These are phyloP conservation scores for Drosophila pseudoobscura DNA, from an alignment of 1,140 invertebrate genomes.

Conservation along the genomic window DNA sequence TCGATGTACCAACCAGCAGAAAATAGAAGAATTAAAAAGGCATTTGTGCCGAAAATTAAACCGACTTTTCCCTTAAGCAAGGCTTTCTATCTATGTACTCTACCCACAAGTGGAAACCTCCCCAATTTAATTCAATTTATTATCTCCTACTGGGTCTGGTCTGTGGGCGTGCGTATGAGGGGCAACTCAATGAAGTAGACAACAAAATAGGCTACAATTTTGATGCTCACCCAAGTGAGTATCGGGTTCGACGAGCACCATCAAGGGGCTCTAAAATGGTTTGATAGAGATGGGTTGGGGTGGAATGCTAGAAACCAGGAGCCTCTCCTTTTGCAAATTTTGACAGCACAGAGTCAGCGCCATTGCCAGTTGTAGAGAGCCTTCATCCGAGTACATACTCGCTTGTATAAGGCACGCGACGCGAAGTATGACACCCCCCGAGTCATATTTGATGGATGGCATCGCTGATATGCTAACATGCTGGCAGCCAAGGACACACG, in stretches of 20 bases:
- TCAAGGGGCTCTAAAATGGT: slow-evolving; percentile 43
- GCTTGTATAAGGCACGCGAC: slow-evolving; percentile 37
- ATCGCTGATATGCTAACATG: slow-evolving; percentile 76
- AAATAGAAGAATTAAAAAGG: slow-evolving; percentile 67
- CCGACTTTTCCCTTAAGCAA: slow-evolving; percentile 59
- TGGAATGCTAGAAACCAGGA: not conserved
- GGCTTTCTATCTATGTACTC: slow-evolving; percentile 32
- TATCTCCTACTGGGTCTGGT: slow-evolving; percentile 22
- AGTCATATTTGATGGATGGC: slow-evolving; percentile 78
- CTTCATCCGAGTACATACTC: slow-evolving; percentile 7
- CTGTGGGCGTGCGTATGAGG: slow-evolving; percentile 6
- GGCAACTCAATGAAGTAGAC: slow-evolving; percentile 77
- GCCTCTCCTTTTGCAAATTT: slow-evolving; percentile 45
- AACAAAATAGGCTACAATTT: slow-evolving; percentile 73
- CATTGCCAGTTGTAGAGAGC: slow-evolving; percentile 5
- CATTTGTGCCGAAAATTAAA: slow-evolving; percentile 77
- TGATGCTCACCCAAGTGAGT: slow-evolving; percentile 35
- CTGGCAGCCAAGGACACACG: slow-evolving; percentile 57
- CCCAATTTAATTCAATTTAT: slow-evolving; percentile 80
- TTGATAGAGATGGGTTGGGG: slow-evolving; percentile 16
- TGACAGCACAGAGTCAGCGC: slow-evolving; percentile 38
- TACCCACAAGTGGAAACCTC: slow-evolving; percentile 4
- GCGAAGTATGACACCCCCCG: slow-evolving; percentile 26
- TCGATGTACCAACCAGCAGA: slow-evolving; percentile 11
- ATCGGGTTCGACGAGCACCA: slow-evolving; percentile 7